Base-by-base conservation (phyloP, 2,113 vertebrate genomes). In the Cygnus atratus region DNA sequence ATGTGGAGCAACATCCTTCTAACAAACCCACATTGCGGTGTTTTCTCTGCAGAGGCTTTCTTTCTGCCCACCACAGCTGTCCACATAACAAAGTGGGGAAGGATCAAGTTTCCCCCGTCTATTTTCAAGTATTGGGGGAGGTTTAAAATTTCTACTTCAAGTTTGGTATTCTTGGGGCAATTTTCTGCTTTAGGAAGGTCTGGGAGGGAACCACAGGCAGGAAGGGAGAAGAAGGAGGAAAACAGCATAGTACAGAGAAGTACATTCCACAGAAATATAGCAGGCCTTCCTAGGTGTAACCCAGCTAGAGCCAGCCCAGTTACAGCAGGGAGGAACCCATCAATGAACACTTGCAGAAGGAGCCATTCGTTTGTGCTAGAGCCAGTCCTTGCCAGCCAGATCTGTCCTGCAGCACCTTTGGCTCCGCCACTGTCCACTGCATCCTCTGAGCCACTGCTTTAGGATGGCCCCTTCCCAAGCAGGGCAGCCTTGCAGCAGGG, bases 381-480 rank as follows among this genome's bases (percentile, higher is more conserved):
- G 54, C 10, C 24, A 5, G 15, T 24, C 77, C 48, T 72, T 14
- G 28, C 6, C 37, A 16, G 28, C 16, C 3, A 17, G 29, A 9
- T n/a, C 3, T 10, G 44, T 39, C 73, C 67, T 57, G 4, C 26
- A 19, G 63, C 48, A 37, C 26, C 37, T 72, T 65, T 5, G 25
- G 10, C 35, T 63, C 77, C 62, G 25, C 17, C 46, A 9, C 0
- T 1, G 9, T 6, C 44, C 58, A 12, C 62, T 3, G 29, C 15
- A 10, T 4, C 22, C 52, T 35, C 44, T 4, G 13, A 76, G 33
- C 46, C 33, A 35, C 4, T 15, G 0, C 62, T 13, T 17, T 7
- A 37, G 63, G 25, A 16, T 9, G 31, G 4, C 7, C 58, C 20
- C 29, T 48, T 39, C 80, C 87, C 62, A 35, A 8, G 11, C 19